Conservation (phyloP, 2,113 vertebrate species). For the Parotia lawesii region DNA sequence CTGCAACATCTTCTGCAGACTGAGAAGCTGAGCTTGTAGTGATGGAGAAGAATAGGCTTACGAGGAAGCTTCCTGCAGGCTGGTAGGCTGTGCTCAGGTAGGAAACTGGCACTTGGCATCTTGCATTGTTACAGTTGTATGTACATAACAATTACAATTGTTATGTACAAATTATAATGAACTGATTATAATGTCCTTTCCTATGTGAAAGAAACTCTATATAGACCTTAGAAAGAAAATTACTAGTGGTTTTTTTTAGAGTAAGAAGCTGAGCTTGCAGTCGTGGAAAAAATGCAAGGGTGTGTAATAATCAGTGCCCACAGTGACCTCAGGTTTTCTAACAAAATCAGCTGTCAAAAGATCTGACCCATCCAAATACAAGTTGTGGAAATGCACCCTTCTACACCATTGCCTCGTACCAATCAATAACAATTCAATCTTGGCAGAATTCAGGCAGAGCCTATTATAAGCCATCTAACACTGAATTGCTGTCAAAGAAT, state of each 20-base stretch:
- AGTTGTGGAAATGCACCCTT: slow-evolving; percentile 39
- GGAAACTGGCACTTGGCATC: background rate
- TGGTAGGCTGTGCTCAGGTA: background rate
- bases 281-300: slow-evolving; percentile 9
- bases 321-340: slow-evolving; percentile 32
- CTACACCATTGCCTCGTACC: slow-evolving; percentile 32
- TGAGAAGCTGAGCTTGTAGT: background rate
- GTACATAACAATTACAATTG: background rate
- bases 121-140: background rate
- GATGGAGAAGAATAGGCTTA: background rate
- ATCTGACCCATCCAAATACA: slow-evolving; percentile 40
- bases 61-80: background rate
- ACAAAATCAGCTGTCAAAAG: slow-evolving; percentile 53
- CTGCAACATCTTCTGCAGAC: background rate
- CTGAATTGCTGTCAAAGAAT: slow-evolving; percentile 50
- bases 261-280: slow-evolving; percentile 29
- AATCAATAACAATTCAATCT: slow-evolving; percentile 55
- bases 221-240: background rate
- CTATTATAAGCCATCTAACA: slow-evolving; percentile 24
- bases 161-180: background rate
- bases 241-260: background rate
- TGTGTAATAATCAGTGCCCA: slow-evolving; percentile 37
- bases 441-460: slow-evolving; percentile 43
- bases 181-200: background rate
- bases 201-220: background rate